A percentile compares a stretch with the other conserved stretches of the same genome.
Evolutionary conservation across 1,140 invertebrate genomes (phyloP).

Genomic region (Bombyx mandarina): DNA sequence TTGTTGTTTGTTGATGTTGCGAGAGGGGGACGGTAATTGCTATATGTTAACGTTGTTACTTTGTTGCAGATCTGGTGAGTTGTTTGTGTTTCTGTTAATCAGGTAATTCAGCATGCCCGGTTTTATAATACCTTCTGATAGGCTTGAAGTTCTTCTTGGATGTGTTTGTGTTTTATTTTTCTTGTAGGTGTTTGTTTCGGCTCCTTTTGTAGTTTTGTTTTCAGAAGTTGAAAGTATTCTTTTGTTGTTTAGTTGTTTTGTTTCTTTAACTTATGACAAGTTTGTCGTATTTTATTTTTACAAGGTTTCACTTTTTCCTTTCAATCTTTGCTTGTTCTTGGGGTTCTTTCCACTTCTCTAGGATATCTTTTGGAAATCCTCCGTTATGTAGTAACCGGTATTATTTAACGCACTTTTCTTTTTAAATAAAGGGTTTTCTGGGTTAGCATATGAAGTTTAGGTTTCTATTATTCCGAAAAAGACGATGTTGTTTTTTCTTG

Average conservation of each 20-base stretch:
- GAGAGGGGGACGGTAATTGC: constrained; percentile 9
- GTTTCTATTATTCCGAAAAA: too few relatives aligned
- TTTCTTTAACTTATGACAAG: constrained; percentile 12
- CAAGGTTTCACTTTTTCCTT: constrained; percentile 17
- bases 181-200: constrained; percentile 19
- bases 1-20: constrained; percentile 10
- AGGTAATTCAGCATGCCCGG: constrained; percentile 17
- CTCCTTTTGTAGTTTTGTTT: constrained; percentile 13
- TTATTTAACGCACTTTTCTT: too few relatives aligned
- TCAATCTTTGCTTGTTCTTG: constrained; percentile 16
- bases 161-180: constrained; percentile 20
- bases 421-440: too few relatives aligned
- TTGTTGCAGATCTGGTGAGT: constrained; percentile 4
- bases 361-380: too few relatives aligned
- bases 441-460: too few relatives aligned
- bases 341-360: constrained; percentile 4
- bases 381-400: too few relatives aligned
- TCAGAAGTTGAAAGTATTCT: constrained; percentile 18
- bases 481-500: too few relatives aligned
- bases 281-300: constrained; percentile 20
- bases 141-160: constrained; percentile 16
- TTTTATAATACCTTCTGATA: constrained; percentile 16
- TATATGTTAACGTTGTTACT: constrained; percentile 8
- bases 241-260: too few relatives aligned
- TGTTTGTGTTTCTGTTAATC: constrained; percentile 14